These are phyloP conservation scores for Spinibarbus caldwelli DNA, from an alignment of 2,797 vertebrate genomes.

Conservation along the genomic window DNA sequence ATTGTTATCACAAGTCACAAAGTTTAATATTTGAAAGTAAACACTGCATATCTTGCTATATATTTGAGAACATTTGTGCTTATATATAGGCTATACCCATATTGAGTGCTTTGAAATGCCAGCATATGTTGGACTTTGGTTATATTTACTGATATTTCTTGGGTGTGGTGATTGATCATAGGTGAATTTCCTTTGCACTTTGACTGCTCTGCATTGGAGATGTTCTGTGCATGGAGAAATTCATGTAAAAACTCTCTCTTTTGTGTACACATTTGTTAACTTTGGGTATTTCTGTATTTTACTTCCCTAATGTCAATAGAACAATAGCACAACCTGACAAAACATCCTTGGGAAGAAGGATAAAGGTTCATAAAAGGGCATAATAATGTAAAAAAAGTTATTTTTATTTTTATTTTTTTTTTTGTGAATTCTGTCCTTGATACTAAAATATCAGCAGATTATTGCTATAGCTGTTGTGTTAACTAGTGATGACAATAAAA, in stretches of 20 bases:
- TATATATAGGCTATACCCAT: background rate
- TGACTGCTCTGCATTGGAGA: constrained; percentile 5
- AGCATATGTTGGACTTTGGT: constrained; percentile 27
- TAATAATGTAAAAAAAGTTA: background rate
- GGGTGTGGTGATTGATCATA: constrained; percentile 28
- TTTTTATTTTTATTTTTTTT: no score
- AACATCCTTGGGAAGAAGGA: background rate
- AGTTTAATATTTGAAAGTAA: background rate
- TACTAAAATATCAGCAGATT: background rate
- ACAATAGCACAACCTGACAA: constrained; percentile 7
- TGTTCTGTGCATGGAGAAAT: background rate
- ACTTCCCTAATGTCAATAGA: background rate
- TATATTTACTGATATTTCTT: constrained; percentile 26
- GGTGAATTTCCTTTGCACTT: constrained; percentile 32
- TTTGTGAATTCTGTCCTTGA: background rate
- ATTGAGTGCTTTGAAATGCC: background rate
- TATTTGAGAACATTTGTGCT: background rate
- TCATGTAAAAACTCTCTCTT: background rate
- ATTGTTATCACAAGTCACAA: background rate
- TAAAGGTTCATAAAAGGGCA: background rate
- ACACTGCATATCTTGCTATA: background rate
- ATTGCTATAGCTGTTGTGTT: background rate
- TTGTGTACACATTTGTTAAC: background rate
- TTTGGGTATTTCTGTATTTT: background rate
- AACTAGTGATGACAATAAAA: background rate